Conservation (phyloP, 2,797 vertebrate species). For the Rhinella marina region DNA sequence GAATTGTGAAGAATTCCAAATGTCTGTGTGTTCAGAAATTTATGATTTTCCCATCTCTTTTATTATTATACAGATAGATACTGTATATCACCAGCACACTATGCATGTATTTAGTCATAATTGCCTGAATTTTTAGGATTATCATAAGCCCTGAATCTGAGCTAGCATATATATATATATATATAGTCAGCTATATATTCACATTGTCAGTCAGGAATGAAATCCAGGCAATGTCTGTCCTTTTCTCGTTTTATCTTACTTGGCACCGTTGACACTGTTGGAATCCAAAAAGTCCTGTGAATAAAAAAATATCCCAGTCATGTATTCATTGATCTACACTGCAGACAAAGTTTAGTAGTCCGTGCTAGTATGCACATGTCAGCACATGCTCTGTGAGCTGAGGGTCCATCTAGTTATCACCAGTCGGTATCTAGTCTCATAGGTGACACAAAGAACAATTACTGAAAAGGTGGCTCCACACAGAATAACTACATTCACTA, state of each 20-base stretch:
- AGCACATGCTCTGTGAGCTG: background rate
- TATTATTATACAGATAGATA: background rate
- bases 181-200: background rate
- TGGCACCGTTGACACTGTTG: background rate
- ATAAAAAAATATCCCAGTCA: background rate
- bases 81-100: background rate
- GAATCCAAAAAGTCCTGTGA: background rate
- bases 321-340: background rate
- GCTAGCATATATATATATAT: background rate
- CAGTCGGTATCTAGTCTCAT: background rate
- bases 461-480: background rate
- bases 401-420: slow-evolving; percentile 2
- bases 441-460: background rate
- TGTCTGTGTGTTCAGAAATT: no score
- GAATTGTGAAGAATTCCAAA: no score
- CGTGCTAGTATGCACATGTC: background rate
- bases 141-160: background rate
- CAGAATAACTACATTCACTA: background rate
- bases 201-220: slow-evolving; percentile 4
- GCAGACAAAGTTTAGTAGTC: background rate
- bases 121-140: background rate
- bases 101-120: background rate
- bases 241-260: slow-evolving; percentile 11
- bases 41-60: background rate
- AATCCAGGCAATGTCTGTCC: background rate